A percentile compares a stretch with the other conserved stretches of the same genome.
phyloP scores from a whole-genome alignment of 1,140 invertebrate genomes.

The Drosophila sproati region DNA sequence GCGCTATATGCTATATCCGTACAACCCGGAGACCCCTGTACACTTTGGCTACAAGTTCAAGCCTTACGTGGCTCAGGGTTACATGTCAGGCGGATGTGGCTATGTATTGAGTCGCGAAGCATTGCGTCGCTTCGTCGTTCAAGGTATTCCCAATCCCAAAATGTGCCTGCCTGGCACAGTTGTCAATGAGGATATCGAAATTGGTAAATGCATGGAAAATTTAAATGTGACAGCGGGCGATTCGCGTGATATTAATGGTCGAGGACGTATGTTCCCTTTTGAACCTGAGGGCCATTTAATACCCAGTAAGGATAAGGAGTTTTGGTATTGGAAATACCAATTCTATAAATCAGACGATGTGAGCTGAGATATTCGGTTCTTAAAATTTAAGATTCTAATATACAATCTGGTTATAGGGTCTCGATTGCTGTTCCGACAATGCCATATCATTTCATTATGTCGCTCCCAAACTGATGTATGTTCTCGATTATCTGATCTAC shows the following conservation, averaged over 20 bases:
- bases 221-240: constrained; percentile 95
- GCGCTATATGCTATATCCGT: no score
- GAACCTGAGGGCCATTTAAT: not conserved
- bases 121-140: no score
- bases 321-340: not conserved
- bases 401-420: not conserved
- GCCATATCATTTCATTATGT: not conserved
- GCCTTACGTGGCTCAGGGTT: no score
- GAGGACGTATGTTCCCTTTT: not conserved
- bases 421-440: not conserved
- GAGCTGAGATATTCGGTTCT: not conserved
- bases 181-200: not conserved
- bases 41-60: no score
- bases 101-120: no score
- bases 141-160: not conserved
- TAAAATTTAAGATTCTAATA: not conserved
- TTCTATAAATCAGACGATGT: not conserved
- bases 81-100: constrained; percentile 90
- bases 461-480: not conserved
- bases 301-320: not conserved
- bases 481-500: not conserved
- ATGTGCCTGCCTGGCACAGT: not conserved
- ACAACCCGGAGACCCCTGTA: no score
- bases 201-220: constrained; percentile 90
- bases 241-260: constrained; percentile 90